Base-by-base conservation (phyloP, 2,797 vertebrate genomes). In the Sardinella longiceps region DNA sequence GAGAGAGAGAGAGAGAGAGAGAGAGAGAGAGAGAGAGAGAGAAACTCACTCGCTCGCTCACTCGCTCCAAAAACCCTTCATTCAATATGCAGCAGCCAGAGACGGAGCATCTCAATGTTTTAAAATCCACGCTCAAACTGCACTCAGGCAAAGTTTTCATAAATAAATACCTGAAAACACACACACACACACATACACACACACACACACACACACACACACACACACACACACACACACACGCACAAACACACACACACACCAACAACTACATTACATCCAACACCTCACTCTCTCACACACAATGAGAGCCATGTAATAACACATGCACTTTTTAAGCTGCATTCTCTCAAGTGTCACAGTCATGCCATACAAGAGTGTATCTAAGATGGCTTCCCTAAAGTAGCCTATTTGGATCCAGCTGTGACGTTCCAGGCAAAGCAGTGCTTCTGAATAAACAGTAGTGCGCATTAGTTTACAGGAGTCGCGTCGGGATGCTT, bases 91-190 rank as follows among this genome's bases (percentile, higher is more conserved):
- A 77, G 23, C 70, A 77, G 37, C 14, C 20, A 0, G 25, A 77
- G 70, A 77, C 37, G 70, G 33, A 77, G 70, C 70, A 43, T 43
- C 70, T 77, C 70, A 77, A 77, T 77, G 70, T 77, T 77, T 77
- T 77, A 77, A 39, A 37, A 20, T 77, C 5, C 33, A 20, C 33
- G 9, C 37, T 77, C 37, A 20, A 39, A 77, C 33, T 77, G 70
- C 70, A 77, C 70, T 77, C 70, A 23, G 18, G 70, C 37, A 77
- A 39, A 77, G 70, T 43, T 77, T 37, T 77, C 70, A 77, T 77
- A 39, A 77, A 77, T 77, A 77, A 77, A 77, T 77, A 43, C 33
- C 70, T 43, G 18, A 23, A 37, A 77, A 37, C 58, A 63, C 11
- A 25, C 23, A 25, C 7, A 63, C 58, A 63, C 25, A 9, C 58